A percentile compares a stretch with the other conserved stretches of the same genome.
These are phyloP conservation scores for Lasioglossum baleicum DNA, from an alignment of 1,140 invertebrate genomes.

Conservation along the genomic window DNA sequence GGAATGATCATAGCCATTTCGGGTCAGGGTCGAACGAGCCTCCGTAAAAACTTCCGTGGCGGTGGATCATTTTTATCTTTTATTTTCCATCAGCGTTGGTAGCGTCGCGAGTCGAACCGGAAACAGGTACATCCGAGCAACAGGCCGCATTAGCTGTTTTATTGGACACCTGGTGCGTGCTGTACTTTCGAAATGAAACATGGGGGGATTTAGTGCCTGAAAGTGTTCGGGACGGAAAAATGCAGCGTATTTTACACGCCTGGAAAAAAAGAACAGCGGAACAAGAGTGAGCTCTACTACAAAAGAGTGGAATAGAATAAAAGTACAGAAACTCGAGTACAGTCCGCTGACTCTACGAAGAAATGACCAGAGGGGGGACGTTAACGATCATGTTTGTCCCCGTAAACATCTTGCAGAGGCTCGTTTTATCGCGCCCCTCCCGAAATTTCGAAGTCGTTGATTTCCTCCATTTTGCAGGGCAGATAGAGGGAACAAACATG, in stretches of 20 bases:
- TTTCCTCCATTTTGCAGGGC: neutral
- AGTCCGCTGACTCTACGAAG: neutral
- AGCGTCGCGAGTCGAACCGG: conserved; percentile 5
- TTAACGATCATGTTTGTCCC: conserved; percentile 16
- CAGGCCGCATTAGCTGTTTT: conserved; percentile 60
- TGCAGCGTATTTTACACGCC: neutral
- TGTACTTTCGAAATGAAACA: conserved; percentile 16
- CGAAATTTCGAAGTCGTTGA: neutral
- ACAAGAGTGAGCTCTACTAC: too few species aligned
- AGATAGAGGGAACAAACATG: conserved; percentile 33
- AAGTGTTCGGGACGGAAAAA: neutral
- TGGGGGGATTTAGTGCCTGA: conserved; percentile 2
- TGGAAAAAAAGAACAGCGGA: neutral
- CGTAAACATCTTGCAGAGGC: conserved; percentile 14
- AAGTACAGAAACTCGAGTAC: neutral
- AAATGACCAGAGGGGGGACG: neutral
- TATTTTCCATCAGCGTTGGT: neutral
- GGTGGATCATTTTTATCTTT: conserved; percentile 4
- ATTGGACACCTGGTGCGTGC: conserved; percentile 30
- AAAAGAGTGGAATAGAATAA: neutral
- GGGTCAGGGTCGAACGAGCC: neutral
- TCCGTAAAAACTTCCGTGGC: neutral
- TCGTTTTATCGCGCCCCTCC: conserved; percentile 6
- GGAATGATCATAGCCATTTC: neutral
- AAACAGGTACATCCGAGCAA: conserved; percentile 38